Conservation (phyloP, 2,113 vertebrate genomes). For the Puffinus mauretanicus region DNA sequence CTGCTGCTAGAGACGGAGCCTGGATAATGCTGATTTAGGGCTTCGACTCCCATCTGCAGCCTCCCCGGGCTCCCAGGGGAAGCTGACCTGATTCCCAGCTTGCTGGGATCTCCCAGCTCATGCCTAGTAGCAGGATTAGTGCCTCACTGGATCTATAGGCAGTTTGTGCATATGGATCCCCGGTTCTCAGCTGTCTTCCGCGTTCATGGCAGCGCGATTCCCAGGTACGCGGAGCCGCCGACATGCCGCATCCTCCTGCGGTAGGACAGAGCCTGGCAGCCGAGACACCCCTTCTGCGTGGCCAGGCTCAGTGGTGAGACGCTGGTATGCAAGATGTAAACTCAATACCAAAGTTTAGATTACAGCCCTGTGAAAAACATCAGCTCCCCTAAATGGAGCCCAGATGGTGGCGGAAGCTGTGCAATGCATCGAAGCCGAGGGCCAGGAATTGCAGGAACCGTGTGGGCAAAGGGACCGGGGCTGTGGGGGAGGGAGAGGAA, state of each 20-base stretch:
- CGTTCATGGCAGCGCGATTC: rapidly evolving
- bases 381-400: slow-evolving; percentile 69
- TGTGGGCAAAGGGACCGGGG: neutral
- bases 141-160: rapidly evolving
- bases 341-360: slow-evolving; percentile 50
- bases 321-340: slow-evolving; percentile 56
- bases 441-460: slow-evolving; percentile 11
- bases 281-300: neutral
- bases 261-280: neutral
- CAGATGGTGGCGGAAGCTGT: slow-evolving; percentile 55
- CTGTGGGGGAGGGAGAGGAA: neutral
- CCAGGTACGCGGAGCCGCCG: neutral
- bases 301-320: slow-evolving; percentile 5
- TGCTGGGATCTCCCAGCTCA: neutral
- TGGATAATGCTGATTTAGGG: neutral
- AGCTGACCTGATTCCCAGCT: neutral
- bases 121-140: rapidly evolving
- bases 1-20: neutral
- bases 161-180: rapidly evolving
- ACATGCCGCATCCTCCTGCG: neutral
- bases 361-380: slow-evolving; percentile 63
- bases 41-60: neutral
- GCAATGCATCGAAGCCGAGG: neutral
- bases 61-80: neutral
- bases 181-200: rapidly evolving